These are phyloP conservation scores for Pteruthius melanotis DNA, from an alignment of 2,113 vertebrate species.

Conservation along the genomic window DNA sequence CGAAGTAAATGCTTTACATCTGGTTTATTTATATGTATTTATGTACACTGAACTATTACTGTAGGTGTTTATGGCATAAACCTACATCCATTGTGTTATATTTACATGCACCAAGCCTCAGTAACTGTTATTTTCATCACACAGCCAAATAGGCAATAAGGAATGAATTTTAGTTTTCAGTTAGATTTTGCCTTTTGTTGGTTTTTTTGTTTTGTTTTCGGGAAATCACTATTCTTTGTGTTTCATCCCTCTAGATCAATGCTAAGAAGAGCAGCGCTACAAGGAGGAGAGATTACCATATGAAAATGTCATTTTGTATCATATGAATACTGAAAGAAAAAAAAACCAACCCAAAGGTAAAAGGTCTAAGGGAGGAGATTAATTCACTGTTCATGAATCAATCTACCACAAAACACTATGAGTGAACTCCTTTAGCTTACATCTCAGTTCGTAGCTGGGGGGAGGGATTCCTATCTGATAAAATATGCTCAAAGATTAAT, in stretches of 20 bases:
- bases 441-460: slow-evolving; percentile 41
- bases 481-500: slow-evolving; percentile 55
- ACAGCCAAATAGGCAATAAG: neutral
- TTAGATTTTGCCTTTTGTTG: neutral
- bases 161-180: slow-evolving; percentile 5
- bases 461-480: slow-evolving; percentile 21
- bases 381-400: slow-evolving; percentile 28
- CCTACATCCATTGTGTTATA: neutral
- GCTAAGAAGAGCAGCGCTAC: slow-evolving; percentile 46
- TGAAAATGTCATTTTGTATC: slow-evolving; percentile 70
- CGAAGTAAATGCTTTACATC: neutral
- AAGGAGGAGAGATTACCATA: slow-evolving; percentile 67
- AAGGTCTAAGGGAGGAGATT: slow-evolving; percentile 52
- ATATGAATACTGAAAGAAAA: slow-evolving; percentile 41
- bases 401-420: neutral
- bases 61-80: no score
- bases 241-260: slow-evolving; percentile 37
- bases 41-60: neutral
- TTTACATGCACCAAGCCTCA: neutral
- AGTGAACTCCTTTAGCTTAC: neutral
- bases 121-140: slow-evolving; percentile 31
- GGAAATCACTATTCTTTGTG: neutral
- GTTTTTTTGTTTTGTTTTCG: neutral
- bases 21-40: neutral
- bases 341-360: slow-evolving; percentile 3